phyloP scores from a whole-genome alignment of 2,888 invertebrate genomes.

The Anoncus sp. region DNA sequence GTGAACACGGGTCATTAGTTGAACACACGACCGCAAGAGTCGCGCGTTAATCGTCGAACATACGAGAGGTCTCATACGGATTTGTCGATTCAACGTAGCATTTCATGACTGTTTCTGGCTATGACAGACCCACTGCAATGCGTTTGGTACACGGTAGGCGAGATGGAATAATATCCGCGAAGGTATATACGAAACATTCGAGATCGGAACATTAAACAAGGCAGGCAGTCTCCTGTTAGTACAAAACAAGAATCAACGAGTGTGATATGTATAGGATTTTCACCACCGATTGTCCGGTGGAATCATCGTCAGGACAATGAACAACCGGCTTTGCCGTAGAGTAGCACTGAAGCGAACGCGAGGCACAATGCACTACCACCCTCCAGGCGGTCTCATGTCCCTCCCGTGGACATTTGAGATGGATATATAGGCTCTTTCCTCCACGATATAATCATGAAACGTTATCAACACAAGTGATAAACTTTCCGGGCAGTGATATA shows the following conservation, averaged over 20 bases:
- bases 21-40: conserved; percentile 24
- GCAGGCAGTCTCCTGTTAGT: conserved; percentile 34
- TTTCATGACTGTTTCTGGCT: conserved; percentile 55
- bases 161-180: conserved; percentile 42
- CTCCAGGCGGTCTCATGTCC: conserved; percentile 7
- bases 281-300: conserved; percentile 61
- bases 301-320: conserved; percentile 63
- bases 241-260: conserved; percentile 65
- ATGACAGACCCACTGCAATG: conserved; percentile 56
- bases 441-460: conserved; percentile 11
- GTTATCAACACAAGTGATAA: conserved; percentile 2
- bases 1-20: conserved; percentile 27
- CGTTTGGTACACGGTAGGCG: conserved; percentile 42
- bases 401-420: conserved; percentile 4
- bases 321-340: conserved; percentile 60
- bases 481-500: neutral
- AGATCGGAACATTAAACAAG: conserved; percentile 37
- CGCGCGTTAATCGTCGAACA: conserved; percentile 37
- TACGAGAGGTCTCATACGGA: conserved; percentile 14
- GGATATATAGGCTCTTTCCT: conserved; percentile 24
- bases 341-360: conserved; percentile 68
- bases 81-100: conserved; percentile 23
- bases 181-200: neutral
- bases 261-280: conserved; percentile 60
- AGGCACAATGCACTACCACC: conserved; percentile 48